Conservation (phyloP, 2,888 invertebrate species). For the Sclerodermus sp. region DNA sequence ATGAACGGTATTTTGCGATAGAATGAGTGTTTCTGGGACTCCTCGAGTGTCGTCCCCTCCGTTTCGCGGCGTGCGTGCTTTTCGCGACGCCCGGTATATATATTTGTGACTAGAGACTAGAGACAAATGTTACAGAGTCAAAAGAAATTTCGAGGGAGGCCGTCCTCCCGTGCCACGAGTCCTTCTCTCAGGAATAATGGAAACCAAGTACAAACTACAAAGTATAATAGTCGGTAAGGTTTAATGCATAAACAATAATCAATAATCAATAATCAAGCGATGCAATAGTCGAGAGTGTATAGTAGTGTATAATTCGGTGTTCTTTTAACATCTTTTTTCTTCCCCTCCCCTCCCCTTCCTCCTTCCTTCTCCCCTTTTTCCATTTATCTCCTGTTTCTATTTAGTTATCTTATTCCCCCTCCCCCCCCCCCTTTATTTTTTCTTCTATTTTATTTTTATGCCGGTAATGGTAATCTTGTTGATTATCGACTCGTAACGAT, state of each 20-base stretch:
- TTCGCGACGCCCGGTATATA: neutral
- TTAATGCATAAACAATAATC: constrained; percentile 35
- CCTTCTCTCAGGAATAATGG: constrained; percentile 54
- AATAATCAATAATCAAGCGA: constrained; percentile 44
- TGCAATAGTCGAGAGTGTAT: constrained; percentile 48
- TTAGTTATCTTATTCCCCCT: too few relatives aligned
- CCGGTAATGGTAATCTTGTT: too few relatives aligned
- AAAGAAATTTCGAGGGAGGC: constrained; percentile 14
- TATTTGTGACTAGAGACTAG: constrained; percentile 2
- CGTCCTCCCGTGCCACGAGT: constrained; percentile 33
- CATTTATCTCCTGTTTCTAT: too few relatives aligned
- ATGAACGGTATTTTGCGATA: constrained; percentile 36
- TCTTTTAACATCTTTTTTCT: constrained; percentile 9
- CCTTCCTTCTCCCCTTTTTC: constrained; percentile 1
- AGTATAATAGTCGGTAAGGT: constrained; percentile 55
- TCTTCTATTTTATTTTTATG: too few relatives aligned
- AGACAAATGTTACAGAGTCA: constrained; percentile 3
- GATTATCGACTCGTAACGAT: too few relatives aligned
- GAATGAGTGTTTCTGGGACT: constrained; percentile 12
- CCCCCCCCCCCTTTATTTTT: too few relatives aligned
- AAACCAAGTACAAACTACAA: constrained; percentile 58
- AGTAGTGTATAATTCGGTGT: constrained; percentile 32
- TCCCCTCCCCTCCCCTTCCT: constrained; percentile 1
- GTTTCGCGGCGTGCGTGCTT: neutral
- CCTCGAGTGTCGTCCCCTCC: too few relatives aligned